A percentile compares a stretch with the other conserved stretches of the same genome.
phyloP scores from a whole-genome alignment of 2,113 vertebrate genomes.

The Phocoena sinus region DNA sequence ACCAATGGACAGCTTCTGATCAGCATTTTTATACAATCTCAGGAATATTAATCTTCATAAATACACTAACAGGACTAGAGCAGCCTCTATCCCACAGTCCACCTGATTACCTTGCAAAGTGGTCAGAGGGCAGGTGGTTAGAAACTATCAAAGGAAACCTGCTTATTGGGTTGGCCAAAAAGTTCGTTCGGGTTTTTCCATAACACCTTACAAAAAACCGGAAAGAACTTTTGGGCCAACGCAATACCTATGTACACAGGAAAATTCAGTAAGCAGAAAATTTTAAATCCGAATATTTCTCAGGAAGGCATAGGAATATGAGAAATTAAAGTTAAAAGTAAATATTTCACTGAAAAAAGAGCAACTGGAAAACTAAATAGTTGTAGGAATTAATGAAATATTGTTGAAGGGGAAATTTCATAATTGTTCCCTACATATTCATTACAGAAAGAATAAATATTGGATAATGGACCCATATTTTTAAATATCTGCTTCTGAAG shows the following conservation, averaged over 20 bases:
- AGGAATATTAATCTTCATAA: neutral
- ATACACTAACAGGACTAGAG: neutral
- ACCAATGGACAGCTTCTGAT: neutral
- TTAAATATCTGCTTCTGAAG: constrained; percentile 26
- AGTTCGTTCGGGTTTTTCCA: neutral
- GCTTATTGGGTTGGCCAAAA: neutral
- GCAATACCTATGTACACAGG: neutral
- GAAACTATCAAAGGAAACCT: neutral
- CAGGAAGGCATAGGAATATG: neutral
- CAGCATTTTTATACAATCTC: neutral
- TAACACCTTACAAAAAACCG: neutral
- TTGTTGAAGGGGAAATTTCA: neutral
- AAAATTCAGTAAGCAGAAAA: neutral
- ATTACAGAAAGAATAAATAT: neutral
- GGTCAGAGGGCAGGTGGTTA: neutral
- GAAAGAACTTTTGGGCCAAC: neutral
- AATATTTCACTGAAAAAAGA: neutral
- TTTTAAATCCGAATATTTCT: constrained; percentile 7
- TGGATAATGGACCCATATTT: neutral
- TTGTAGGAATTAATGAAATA: neutral
- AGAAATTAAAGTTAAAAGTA: constrained; percentile 1
- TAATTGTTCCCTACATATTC: neutral
- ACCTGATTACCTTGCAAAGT: neutral
- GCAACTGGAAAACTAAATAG: neutral
- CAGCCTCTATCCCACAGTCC: neutral